A percentile compares a stretch with the other conserved stretches of the same genome.
phyloP scores from a whole-genome alignment of 1,140 invertebrate species.

The Nasonia giraulti region DNA sequence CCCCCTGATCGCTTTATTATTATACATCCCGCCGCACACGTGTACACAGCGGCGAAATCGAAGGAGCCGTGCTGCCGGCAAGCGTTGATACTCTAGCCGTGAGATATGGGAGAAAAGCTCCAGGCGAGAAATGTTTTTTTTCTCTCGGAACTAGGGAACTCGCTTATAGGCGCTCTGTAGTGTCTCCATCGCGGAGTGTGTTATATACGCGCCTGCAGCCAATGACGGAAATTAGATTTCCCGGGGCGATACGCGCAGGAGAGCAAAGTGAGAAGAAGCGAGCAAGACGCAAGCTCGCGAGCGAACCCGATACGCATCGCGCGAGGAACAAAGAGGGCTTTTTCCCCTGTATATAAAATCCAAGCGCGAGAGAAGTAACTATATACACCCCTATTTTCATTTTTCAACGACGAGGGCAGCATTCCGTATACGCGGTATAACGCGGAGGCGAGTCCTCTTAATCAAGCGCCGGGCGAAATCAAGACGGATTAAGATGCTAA shows the following conservation, averaged over 20 bases:
- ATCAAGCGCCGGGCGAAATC: conserved; percentile 10
- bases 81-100: background rate
- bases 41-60: background rate
- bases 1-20: background rate
- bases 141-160: background rate
- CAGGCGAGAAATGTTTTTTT: background rate
- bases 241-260: background rate
- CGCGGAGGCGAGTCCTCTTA: background rate
- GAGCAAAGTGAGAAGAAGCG: background rate
- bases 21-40: background rate
- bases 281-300: too few species aligned
- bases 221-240: conserved; percentile 42
- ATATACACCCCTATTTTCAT: too few species aligned
- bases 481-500: conserved; percentile 16
- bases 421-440: background rate
- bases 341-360: background rate
- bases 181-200: background rate
- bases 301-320: too few species aligned
- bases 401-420: too few species aligned
- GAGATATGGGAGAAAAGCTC: background rate
- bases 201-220: background rate
- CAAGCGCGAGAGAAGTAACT: background rate
- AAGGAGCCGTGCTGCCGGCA: background rate
- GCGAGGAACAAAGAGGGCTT: too few species aligned
- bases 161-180: background rate